Evolutionary conservation across 1,140 invertebrate genomes (phyloP).

Genomic region (Pseudomyrmex flavicornis): DNA sequence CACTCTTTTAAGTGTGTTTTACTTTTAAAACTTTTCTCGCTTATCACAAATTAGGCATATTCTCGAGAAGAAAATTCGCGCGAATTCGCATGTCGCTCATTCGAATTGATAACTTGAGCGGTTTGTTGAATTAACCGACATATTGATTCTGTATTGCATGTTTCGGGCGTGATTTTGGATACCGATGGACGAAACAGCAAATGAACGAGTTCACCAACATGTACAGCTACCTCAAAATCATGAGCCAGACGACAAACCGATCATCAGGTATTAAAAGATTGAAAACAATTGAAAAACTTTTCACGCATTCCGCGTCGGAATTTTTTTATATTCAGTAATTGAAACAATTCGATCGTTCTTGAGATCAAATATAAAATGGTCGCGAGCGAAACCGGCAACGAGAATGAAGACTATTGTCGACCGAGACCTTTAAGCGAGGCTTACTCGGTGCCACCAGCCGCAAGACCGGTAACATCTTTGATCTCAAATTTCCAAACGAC

Average conservation of each 20-base stretch:
- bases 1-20: not conserved
- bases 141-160: constrained; percentile 70
- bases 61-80: not conserved
- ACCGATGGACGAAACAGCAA: constrained; percentile 82
- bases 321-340: not conserved
- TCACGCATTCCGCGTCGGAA: not conserved
- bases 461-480: constrained; percentile 81
- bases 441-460: constrained; percentile 85
- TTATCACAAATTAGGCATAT: not conserved
- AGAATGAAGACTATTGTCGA: constrained; percentile 85
- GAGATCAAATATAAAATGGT: not conserved
- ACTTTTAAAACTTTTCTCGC: not conserved
- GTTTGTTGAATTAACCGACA: constrained; percentile 52
- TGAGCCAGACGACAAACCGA: constrained; percentile 85
- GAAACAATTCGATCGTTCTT: not conserved
- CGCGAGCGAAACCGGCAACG: constrained; percentile 50
- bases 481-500: constrained; percentile 70
- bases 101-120: not conserved
- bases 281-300: not conserved
- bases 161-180: constrained; percentile 64
- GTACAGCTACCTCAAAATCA: constrained; percentile 93
- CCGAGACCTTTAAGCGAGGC: constrained; percentile 85
- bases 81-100: constrained; percentile 9
- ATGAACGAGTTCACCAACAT: constrained; percentile 93
- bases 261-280: constrained; percentile 77